Base-by-base conservation (phyloP, 2,797 vertebrate genomes). In the Thamnophis elegans region DNA sequence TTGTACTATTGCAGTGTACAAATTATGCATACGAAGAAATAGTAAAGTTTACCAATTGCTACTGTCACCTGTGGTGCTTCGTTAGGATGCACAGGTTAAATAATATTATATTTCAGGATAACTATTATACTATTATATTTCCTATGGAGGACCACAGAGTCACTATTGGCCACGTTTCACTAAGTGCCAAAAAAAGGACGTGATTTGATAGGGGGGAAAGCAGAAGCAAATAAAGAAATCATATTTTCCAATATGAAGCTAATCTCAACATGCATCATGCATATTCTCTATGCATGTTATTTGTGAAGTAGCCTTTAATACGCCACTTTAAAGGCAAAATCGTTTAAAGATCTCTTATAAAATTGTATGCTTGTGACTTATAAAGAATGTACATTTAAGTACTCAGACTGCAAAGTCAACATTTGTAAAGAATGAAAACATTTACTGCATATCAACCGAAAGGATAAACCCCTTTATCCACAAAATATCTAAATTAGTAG, bases 401-500 rank as follows among this genome's bases (percentile, higher is more conserved):
- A 85, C 60, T 20, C 42, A 25, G 78, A 68, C 11, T 89, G 65
- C 82, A 92, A 89, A 85, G 58, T 6, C 26, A 51, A 73, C 56
- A n/a, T 10, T 85, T 88, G 62, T 56, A 65, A 90, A 90, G 0
- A 26, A 22, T 47, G 28, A 51, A 20, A 58, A 87, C 51, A 93
- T 11, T 85, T 91, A 86, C 92, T 32, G 62, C 5, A 26, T 78
- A 47, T 55, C 32, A 78, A 73, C 22, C 12, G 42, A 93, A 94
- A 90, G 78, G 68, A 90, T 8, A 85, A 18, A 93, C 89, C 14
- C 36, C 55, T 85, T 85, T 85, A 93, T 68, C 47, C 58, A 88
- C 8, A 32, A 92, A 93, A 93, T 10, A 10, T 60, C 56, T 91
- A 85, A 95, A 96, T 94, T 9, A 12, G 42, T 94, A 91, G 18